These are phyloP conservation scores for Diarsia mendica DNA, from an alignment of 2,888 invertebrate genomes.

Conservation along the genomic window DNA sequence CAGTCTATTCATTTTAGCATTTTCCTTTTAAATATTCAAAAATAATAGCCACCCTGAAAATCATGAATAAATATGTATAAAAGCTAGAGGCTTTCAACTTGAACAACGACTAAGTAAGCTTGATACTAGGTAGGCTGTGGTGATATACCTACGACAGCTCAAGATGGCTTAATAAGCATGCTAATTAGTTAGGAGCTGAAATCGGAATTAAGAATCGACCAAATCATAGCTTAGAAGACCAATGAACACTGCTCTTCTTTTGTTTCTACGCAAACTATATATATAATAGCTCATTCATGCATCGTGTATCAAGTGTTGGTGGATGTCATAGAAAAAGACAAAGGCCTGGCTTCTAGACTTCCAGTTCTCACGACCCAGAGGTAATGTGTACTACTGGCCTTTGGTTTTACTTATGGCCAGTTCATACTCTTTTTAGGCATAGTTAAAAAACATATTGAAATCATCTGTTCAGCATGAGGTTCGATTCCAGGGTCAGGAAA, in stretches of 20 bases:
- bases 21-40: background rate
- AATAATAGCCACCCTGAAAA: conserved; percentile 27
- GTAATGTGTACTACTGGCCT: too few relatives aligned
- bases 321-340: background rate
- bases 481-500: too few relatives aligned
- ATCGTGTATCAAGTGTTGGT: background rate
- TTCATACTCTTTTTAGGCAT: too few relatives aligned
- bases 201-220: background rate
- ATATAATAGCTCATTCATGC: background rate
- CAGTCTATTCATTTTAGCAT: background rate
- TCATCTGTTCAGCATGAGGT: too few relatives aligned
- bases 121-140: background rate
- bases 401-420: too few relatives aligned
- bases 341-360: too few relatives aligned
- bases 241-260: background rate
- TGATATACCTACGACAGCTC: background rate
- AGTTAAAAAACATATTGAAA: too few relatives aligned
- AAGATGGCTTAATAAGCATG: background rate
- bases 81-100: conserved; percentile 12
- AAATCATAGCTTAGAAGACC: background rate
- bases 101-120: conserved; percentile 19
- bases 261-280: background rate
- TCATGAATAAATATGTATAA: conserved; percentile 17
- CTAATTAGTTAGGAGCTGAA: background rate
- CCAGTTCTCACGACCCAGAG: too few relatives aligned